Evolutionary conservation across 2,797 vertebrate species (phyloP).

Genomic region (Mareca strepera): DNA sequence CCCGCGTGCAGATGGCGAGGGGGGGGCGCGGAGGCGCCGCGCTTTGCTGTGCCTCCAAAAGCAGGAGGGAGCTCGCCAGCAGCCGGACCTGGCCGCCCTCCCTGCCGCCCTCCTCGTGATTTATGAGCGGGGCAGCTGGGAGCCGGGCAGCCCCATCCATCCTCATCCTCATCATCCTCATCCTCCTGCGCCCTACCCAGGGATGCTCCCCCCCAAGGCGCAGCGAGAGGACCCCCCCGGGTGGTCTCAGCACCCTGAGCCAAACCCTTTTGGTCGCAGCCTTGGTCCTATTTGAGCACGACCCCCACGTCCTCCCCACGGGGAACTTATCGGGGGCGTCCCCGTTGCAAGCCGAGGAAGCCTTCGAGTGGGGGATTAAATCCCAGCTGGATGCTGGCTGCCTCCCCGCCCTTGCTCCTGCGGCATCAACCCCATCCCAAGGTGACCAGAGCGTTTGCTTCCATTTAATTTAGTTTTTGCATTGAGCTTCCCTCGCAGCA

Average conservation of each 20-base stretch:
- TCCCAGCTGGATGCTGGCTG: too few relatives aligned
- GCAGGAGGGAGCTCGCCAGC: neutral
- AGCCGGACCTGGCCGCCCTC: neutral
- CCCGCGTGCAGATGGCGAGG: constrained; percentile 38
- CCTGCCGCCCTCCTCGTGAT: neutral
- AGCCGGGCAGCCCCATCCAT: neutral
- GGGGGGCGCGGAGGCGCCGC: neutral
- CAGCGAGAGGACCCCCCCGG: neutral
- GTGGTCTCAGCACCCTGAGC: neutral
- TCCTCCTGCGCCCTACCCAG: neutral
- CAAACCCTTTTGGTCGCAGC: too few relatives aligned
- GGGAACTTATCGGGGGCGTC: neutral
- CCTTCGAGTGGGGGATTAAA: neutral
- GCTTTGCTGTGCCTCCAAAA: neutral
- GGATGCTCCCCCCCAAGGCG: neutral
- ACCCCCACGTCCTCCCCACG: too few relatives aligned
- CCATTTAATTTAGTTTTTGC: constrained; percentile 20
- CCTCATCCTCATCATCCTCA: neutral
- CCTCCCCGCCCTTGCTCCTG: neutral
- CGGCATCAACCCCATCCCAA: neutral
- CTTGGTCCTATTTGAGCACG: too few relatives aligned
- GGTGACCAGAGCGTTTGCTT: neutral
- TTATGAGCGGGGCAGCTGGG: constrained; percentile 4
- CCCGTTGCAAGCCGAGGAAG: neutral
- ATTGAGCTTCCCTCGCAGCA: constrained; percentile 7